These are phyloP conservation scores for Verasper variegatus DNA, from an alignment of 2,113 vertebrate species.

Conservation along the genomic window DNA sequence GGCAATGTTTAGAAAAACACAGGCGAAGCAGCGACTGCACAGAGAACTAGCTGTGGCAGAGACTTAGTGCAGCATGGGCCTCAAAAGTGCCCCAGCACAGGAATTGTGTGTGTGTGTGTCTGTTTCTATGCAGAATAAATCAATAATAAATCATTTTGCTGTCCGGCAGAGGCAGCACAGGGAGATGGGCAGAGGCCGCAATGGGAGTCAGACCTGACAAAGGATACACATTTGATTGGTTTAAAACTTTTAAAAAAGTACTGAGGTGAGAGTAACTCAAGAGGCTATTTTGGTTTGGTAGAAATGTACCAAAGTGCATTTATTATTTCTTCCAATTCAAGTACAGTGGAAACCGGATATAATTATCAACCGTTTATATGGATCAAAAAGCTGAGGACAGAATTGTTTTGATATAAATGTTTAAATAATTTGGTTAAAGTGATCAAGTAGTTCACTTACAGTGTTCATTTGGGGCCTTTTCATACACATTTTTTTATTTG, in stretches of 20 bases:
- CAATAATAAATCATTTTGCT: conserved; percentile 60
- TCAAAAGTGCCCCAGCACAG: conserved; percentile 2
- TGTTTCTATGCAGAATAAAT: conserved; percentile 58
- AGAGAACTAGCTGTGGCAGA: background rate
- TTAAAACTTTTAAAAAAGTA: conserved; percentile 28
- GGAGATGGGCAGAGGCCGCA: conserved; percentile 41
- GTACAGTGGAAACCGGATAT: too few relatives aligned
- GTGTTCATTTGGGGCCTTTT: too few relatives aligned
- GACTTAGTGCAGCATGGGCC: background rate
- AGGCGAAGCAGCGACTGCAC: background rate
- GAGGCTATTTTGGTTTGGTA: conserved; percentile 9
- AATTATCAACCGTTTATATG: too few relatives aligned
- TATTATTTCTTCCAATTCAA: too few relatives aligned
- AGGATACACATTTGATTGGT: conserved; percentile 58
- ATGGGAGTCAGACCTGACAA: conserved; percentile 43
- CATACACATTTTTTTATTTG: too few relatives aligned
- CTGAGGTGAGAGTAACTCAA: conserved; percentile 16
- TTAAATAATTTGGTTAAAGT: too few relatives aligned
- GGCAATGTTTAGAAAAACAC: conserved; percentile 6
- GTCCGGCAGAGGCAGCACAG: conserved; percentile 41
- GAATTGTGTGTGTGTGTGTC: conserved; percentile 19
- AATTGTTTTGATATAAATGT: too few relatives aligned
- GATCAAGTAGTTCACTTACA: too few relatives aligned
- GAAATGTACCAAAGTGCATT: background rate
- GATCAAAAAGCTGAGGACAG: too few relatives aligned